These are phyloP conservation scores for Tapirus indicus DNA, from an alignment of 2,797 vertebrate genomes.

Conservation along the genomic window DNA sequence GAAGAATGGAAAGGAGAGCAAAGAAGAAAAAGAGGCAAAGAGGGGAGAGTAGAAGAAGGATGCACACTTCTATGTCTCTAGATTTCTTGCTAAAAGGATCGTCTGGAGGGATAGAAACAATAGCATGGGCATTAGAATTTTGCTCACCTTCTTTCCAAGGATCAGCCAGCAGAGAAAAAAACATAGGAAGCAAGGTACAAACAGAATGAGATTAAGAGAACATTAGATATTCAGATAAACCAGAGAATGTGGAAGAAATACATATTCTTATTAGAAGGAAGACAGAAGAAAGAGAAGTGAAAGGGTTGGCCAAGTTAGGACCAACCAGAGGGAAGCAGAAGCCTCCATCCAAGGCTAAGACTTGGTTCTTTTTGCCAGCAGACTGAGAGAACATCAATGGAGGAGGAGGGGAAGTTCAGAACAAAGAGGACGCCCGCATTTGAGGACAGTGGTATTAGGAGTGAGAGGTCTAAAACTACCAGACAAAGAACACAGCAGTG, in stretches of 20 bases:
- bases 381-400: accelerated
- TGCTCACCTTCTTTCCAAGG: slow-evolving; percentile 62
- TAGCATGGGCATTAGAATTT: background rate
- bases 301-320: background rate
- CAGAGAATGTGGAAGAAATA: background rate
- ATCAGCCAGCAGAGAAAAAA: slow-evolving; percentile 53
- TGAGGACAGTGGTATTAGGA: background rate
- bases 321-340: background rate
- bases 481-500: background rate
- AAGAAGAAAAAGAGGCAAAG: background rate
- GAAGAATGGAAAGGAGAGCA: background rate
- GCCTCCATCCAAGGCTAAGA: background rate
- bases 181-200: background rate
- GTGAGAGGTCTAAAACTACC: background rate
- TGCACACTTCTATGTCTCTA: background rate
- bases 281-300: background rate
- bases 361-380: background rate
- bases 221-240: background rate
- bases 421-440: background rate
- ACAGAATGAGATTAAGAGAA: background rate
- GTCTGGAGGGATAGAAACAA: background rate
- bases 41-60: background rate
- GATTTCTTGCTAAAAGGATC: background rate
- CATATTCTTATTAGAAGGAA: background rate
- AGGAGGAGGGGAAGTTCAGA: background rate